Evolutionary conservation across 2,113 vertebrate species (phyloP), one percentile per base, ranked within the genome.

Genomic region (Tiliqua scincoides): DNA sequence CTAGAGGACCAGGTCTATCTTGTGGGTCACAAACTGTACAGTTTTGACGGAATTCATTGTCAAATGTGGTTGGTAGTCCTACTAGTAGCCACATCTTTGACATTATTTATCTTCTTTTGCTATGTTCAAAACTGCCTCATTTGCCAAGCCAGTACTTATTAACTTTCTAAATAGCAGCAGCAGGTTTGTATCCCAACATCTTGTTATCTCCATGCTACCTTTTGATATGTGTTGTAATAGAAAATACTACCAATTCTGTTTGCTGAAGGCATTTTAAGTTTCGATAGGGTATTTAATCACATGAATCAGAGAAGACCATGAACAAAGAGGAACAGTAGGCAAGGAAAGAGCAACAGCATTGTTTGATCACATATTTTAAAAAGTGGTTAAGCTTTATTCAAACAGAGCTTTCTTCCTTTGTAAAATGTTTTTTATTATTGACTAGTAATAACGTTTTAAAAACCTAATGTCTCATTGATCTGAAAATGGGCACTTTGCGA

Each of bases 161-260:
- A 17, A 15, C 61, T 35, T 2, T 43, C 25, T 37, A 83, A 76
- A 71, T 88, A 87, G 79, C 59, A 82, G 61, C 68, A 15, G 27
- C 84, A 84, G 6, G 17, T 61, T 17, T 57, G 54, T 48, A 21
- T 68, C 40, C 80, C 48, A 32, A 3, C 35, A 85, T 90, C 63
- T n/a, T 27, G 2, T 82, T 86, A 68, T 25, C 3, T 87, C 20
- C 9, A 15, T 37, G 43, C 27, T 85, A 71, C 2, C 71, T 20
- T 6, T 91, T 88, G 37, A 35, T 68, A 9, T 81, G 40, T 57
- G 88, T 14, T 74, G 43, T 71, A 27, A 88, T 85, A 43, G 20
- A 86, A 91, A 77, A 23, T 48, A 83, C 8, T 77, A n/a, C 57
- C 84, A 30, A 21, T 83, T 85, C 83, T 84, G 71, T 79, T 87